Evolutionary conservation across 2,113 vertebrate genomes (phyloP), one percentile per base, ranked within the genome.

Genomic region (Piprites chloris): DNA sequence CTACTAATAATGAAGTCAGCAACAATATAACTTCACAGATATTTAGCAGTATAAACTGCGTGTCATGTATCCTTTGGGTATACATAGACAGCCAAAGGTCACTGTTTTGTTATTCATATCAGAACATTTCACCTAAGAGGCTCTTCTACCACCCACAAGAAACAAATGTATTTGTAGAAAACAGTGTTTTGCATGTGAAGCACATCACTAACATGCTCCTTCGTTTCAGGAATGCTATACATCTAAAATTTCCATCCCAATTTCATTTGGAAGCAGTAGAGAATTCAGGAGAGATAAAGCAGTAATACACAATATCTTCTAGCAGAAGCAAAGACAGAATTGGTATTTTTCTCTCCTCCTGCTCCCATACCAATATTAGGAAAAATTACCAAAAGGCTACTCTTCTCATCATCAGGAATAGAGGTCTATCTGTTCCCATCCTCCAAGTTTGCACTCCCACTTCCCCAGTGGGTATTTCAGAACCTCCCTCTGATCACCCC

Each of bases 1-100:
- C 55, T 95, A 79, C 72, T 96, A 95, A 96, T 95, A 96, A 94
- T 14, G 26, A 95, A 87, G 13, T 39, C 53, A 53, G 76, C 27
- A 94, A 88, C 39, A 94, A 89, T 58, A 83, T 72, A 87, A 62
- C 52, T 86, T 95, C 53, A 68, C 52, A 96, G 84, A 78, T 95
- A 96, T 77, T 85, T 92, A 87, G 30, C 27, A 72, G 20, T 18
- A 84, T 55, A 78, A 80, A 47, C 27, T 33, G 19, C 9, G 1
- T 53, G 22, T 18, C 62, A 95, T 49, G 37, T 12, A 13, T 87
- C 75, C 74, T 96, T 75, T 67, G 42, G 33, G 44, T 93, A 90
- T 78, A 26, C 47, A 83, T 39, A 62, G 24, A 16, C 15, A 87
- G 37, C 14, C 66, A 95, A 94, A 96, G 67, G 61, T 85, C 76